Evolutionary conservation across 1,140 invertebrate genomes (phyloP).

Genomic region (Acyrthosiphon pisum): DNA sequence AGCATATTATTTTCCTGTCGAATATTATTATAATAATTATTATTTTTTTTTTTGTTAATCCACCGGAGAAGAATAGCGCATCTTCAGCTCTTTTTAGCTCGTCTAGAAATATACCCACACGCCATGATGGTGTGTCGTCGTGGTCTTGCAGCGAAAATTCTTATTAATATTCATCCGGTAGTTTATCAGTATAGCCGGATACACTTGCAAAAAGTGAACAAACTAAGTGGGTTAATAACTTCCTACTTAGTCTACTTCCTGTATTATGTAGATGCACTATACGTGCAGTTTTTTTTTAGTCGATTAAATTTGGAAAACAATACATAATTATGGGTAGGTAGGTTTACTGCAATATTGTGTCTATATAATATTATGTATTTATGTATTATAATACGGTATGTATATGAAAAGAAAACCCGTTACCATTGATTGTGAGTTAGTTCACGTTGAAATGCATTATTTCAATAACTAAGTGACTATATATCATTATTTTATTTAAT

Average conservation of each 20-base stretch:
- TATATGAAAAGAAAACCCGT: constrained; percentile 18
- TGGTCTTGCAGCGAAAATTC: not conserved
- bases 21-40: not conserved
- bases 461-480: not conserved
- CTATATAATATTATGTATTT: not conserved
- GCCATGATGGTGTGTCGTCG: not conserved
- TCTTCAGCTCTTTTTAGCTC: not conserved
- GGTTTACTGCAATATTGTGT: not conserved
- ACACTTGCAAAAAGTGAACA: not conserved
- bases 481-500: not conserved
- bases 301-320: constrained; percentile 31
- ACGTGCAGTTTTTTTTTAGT: constrained; percentile 16
- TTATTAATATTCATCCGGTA: constrained; percentile 39
- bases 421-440: not conserved
- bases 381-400: not conserved
- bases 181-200: constrained; percentile 28
- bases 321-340: not conserved
- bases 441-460: not conserved
- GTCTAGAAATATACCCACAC: not conserved
- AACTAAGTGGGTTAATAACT: constrained; percentile 42
- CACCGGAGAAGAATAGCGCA: not conserved
- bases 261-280: not conserved
- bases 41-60: not conserved
- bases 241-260: constrained; percentile 46
- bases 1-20: not conserved